phyloP scores from a whole-genome alignment of 1,140 invertebrate genomes.

The Octopus sinensis region DNA sequence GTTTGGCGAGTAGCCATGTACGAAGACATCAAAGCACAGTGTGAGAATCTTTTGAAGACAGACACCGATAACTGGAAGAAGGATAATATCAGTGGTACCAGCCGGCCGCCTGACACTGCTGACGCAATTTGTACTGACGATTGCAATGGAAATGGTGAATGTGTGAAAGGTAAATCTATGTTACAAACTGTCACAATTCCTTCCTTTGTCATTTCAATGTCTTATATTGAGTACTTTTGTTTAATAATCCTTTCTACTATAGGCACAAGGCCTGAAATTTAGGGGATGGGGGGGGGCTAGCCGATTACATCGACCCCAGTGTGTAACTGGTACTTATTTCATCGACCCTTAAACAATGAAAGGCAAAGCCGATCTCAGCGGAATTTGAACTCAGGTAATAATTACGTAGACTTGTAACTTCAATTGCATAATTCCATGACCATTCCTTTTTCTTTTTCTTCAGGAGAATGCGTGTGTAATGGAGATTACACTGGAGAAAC shows the following conservation, averaged over 20 bases:
- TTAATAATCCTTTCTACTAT: too few relatives aligned
- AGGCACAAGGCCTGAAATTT: too few relatives aligned
- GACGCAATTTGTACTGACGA: constrained; percentile 30
- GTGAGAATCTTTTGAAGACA: constrained; percentile 24
- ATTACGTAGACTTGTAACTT: too few relatives aligned
- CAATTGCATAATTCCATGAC: too few relatives aligned
- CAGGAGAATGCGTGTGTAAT: constrained; percentile 34
- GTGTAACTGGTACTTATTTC: too few relatives aligned
- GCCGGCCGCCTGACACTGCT: constrained; percentile 26
- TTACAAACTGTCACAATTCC: not conserved
- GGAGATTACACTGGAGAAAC: constrained; percentile 32
- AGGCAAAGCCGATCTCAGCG: too few relatives aligned
- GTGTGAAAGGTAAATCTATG: constrained; percentile 16
- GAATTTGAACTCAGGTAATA: too few relatives aligned
- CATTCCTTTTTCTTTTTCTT: not conserved
- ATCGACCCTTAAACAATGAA: too few relatives aligned
- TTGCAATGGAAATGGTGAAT: constrained; percentile 34
- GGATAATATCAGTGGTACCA: constrained; percentile 13
- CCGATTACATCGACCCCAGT: too few relatives aligned
- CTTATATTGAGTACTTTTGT: not conserved
- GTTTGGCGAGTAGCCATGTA: constrained; percentile 28
- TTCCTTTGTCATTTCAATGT: constrained; percentile 4
- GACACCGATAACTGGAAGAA: constrained; percentile 26
- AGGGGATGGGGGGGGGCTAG: too few relatives aligned
- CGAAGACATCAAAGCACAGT: constrained; percentile 25